Evolutionary conservation across 2,888 invertebrate genomes (phyloP).

Genomic region (Dione juno): DNA sequence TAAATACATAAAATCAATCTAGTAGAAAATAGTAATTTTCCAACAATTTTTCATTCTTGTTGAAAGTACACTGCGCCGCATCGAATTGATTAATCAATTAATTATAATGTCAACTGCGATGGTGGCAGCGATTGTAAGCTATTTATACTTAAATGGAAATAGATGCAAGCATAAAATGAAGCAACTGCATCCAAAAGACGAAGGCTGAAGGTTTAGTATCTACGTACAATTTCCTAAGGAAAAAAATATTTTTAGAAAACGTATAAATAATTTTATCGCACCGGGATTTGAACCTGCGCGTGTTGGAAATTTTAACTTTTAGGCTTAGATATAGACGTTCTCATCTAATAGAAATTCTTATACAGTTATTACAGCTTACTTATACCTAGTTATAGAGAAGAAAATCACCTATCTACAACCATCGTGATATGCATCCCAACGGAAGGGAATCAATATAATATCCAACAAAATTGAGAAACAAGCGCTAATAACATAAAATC

Average conservation of each 20-base stretch:
- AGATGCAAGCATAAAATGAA: not conserved
- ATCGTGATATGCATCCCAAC: no score
- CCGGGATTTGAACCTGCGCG: no score
- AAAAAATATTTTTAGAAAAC: no score
- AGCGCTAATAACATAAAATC: not conserved
- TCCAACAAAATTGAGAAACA: not conserved
- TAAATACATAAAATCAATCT: slow-evolving; percentile 17
- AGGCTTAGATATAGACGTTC: no score
- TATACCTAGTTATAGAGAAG: no score
- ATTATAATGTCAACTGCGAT: slow-evolving; percentile 8
- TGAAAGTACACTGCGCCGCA: not conserved
- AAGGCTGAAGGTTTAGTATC: not conserved
- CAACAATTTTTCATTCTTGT: not conserved
- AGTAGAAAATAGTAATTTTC: not conserved
- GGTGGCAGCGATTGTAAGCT: slow-evolving; percentile 4
- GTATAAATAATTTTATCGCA: no score
- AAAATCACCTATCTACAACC: no score
- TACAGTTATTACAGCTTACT: no score
- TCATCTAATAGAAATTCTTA: no score
- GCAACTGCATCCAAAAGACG: not conserved
- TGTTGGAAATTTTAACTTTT: no score
- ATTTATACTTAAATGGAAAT: slow-evolving; percentile 1
- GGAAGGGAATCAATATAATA: no score
- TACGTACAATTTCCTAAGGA: no score
- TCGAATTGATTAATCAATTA: slow-evolving; percentile 9